A percentile compares a stretch with the other conserved stretches of the same genome.
Evolutionary conservation across 2,113 vertebrate species (phyloP).

Genomic region (Arvicanthis niloticus): DNA sequence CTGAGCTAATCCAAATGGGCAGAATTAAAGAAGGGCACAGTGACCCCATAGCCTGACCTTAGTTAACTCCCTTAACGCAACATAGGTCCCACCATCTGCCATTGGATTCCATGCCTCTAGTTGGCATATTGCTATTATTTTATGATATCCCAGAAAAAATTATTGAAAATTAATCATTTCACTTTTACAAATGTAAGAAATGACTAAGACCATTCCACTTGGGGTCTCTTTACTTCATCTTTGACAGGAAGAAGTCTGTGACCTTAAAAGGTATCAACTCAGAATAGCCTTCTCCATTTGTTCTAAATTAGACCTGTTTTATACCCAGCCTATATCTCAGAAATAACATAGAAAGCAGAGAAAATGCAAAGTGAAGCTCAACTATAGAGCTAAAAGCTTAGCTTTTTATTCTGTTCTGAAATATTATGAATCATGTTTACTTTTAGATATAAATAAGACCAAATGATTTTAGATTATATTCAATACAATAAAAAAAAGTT

Average conservation of each 20-base stretch:
- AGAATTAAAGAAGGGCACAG: neutral
- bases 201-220: neutral
- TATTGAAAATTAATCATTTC: neutral
- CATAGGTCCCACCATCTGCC: neutral
- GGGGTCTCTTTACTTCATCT: neutral
- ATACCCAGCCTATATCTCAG: neutral
- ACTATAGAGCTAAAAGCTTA: neutral
- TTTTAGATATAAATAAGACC: constrained; percentile 49
- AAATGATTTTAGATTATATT: constrained; percentile 42
- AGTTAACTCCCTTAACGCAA: neutral
- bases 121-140: constrained; percentile 9
- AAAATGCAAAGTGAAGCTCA: neutral
- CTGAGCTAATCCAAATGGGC: neutral
- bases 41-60: neutral
- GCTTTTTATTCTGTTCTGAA: constrained; percentile 23
- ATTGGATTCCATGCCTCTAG: neutral
- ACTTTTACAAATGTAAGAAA: neutral
- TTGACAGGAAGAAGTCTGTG: neutral
- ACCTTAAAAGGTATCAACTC: neutral
- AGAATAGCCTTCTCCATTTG: neutral
- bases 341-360: neutral
- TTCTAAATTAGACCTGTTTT: neutral
- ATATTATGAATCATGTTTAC: neutral
- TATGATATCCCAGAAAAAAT: constrained; percentile 3
- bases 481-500: neutral